Percentiles rank a stretch among this genome's conserved stretches.
These are phyloP conservation scores for Ochotona princeps DNA, from an alignment of 2,113 vertebrate genomes.

Conservation along the genomic window DNA sequence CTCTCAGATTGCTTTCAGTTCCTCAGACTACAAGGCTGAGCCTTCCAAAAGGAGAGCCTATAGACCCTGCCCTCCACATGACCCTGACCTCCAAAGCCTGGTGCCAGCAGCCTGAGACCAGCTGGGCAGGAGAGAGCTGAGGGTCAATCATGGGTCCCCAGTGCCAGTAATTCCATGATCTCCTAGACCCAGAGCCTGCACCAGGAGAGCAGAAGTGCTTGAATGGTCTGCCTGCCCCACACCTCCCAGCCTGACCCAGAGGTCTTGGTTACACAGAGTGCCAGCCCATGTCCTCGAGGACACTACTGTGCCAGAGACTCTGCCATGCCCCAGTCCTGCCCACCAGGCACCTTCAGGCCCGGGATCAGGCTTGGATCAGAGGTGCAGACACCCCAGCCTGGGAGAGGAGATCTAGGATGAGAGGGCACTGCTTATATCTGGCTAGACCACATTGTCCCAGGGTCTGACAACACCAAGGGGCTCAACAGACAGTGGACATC, in stretches of 20 bases:
- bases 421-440: not conserved
- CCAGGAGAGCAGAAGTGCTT: not conserved
- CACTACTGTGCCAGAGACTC: conserved; percentile 90
- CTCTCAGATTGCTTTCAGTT: not conserved
- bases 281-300: conserved; percentile 91
- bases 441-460: not conserved
- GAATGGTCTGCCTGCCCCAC: not conserved
- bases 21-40: no score
- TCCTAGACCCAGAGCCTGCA: not conserved
- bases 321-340: conserved; percentile 88
- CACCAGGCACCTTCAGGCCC: conserved; percentile 89
- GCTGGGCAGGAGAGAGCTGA: fast-evolving
- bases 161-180: not conserved
- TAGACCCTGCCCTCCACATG: not conserved
- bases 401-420: fast-evolving
- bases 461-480: not conserved
- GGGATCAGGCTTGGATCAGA: conserved; percentile 85
- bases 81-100: no score
- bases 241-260: not conserved
- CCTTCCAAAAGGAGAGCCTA: not conserved
- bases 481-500: not conserved
- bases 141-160: no score
- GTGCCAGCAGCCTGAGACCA: no score
- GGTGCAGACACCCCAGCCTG: conserved; percentile 78
- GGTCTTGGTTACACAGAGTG: conserved; percentile 82